Conservation (phyloP, 2,888 invertebrate genomes). For the Chaitophorus viminalis region DNA sequence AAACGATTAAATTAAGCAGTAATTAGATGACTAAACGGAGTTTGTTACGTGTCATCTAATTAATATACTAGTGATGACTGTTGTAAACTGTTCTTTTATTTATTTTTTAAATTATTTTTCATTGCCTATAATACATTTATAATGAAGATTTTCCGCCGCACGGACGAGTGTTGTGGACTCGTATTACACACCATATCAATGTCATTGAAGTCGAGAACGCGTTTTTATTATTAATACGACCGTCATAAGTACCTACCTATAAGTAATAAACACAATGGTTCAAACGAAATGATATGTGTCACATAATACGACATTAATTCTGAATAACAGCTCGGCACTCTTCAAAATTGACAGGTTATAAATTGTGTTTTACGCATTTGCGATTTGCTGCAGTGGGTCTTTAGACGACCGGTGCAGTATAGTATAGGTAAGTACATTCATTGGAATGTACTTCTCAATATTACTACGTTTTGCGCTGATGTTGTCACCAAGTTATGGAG, state of each 20-base stretch:
- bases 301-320: background rate
- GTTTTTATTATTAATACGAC: background rate
- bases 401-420: background rate
- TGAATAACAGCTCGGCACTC: background rate
- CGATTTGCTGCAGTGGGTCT: background rate
- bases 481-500: background rate
- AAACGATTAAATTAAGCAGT: background rate
- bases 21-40: background rate
- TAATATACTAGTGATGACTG: background rate
- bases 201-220: background rate
- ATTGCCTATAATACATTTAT: background rate
- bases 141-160: no score
- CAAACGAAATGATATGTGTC: background rate
- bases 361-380: background rate
- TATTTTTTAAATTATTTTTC: background rate
- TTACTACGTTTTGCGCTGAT: background rate
- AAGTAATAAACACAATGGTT: background rate
- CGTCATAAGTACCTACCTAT: no score
- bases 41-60: background rate
- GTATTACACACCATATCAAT: background rate
- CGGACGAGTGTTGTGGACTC: no score
- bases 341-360: background rate
- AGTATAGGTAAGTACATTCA: background rate
- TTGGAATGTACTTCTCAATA: background rate
- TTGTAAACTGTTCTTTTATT: background rate